Percentiles rank a stretch among this genome's conserved stretches.
Evolutionary conservation across 2,113 vertebrate species (phyloP).

Genomic region (Oenanthe melanoleuca): DNA sequence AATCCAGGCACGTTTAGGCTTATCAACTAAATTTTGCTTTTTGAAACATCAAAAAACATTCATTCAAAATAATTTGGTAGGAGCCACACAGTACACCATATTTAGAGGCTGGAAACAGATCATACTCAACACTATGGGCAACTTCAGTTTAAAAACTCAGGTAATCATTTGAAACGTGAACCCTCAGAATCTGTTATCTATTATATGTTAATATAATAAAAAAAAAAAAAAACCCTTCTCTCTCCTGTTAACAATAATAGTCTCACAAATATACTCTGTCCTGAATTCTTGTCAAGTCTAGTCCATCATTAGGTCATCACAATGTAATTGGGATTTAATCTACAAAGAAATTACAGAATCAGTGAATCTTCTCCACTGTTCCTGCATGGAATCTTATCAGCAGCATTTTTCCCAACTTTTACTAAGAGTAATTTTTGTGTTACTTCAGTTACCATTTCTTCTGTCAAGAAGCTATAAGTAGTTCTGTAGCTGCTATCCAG

Average conservation of each 20-base stretch:
- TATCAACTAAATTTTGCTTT: neutral
- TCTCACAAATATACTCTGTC: neutral
- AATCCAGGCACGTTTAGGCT: neutral
- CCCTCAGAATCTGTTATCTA: neutral
- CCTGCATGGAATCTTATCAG: neutral
- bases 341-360: neutral
- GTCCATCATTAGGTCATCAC: neutral
- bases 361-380: neutral
- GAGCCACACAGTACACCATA: neutral
- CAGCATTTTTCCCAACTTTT: neutral
- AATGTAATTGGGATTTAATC: neutral
- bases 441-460: neutral
- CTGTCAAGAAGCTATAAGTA: neutral
- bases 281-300: neutral
- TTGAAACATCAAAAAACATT: neutral
- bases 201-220: neutral
- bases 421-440: neutral
- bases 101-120: neutral
- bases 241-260: neutral
- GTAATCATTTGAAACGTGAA: neutral
- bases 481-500: neutral
- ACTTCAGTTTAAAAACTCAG: neutral
- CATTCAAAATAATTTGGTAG: neutral
- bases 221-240: neutral
- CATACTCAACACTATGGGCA: neutral